Conservation (phyloP, 30 jellyfish, hydroid and myxozoan species). For the Turritopsis dohrnii region DNA sequence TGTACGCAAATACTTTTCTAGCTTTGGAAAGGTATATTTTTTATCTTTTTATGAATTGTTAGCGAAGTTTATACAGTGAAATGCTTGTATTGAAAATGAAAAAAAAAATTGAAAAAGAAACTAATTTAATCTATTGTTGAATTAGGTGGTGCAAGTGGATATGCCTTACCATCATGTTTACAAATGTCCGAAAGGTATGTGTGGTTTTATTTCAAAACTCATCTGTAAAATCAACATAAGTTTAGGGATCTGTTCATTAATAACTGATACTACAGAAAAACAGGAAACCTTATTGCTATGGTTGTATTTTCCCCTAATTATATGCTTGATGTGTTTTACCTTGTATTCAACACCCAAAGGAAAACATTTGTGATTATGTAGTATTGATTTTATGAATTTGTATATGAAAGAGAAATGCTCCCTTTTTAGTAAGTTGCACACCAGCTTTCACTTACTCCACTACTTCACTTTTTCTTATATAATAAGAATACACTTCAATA, state of each 20-base stretch:
- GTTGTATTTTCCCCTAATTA: background rate
- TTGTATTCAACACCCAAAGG: background rate
- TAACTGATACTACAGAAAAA: background rate
- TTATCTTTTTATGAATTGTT: too few species aligned
- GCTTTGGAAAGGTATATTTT: constrained; percentile 30
- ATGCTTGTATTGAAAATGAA: too few species aligned
- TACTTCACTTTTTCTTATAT: too few species aligned
- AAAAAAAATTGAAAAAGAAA: background rate
- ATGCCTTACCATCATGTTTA: constrained; percentile 42
- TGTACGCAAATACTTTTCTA: constrained; percentile 28
- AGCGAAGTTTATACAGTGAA: too few species aligned
- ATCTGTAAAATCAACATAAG: too few species aligned
- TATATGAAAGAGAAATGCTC: background rate
- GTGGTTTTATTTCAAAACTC: background rate
- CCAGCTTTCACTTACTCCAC: too few species aligned
- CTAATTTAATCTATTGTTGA: background rate
- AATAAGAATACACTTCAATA: too few species aligned
- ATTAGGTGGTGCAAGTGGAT: constrained; percentile 39
- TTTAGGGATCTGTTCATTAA: background rate
- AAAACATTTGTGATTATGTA: background rate
- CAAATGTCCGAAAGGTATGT: constrained; percentile 43
- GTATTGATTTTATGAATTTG: background rate
- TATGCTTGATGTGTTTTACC: too few species aligned
- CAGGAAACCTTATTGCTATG: background rate
- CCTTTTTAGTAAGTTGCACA: too few species aligned